Conservation (phyloP, 2,888 invertebrate species). For the Exephanes ischioxanthus region DNA sequence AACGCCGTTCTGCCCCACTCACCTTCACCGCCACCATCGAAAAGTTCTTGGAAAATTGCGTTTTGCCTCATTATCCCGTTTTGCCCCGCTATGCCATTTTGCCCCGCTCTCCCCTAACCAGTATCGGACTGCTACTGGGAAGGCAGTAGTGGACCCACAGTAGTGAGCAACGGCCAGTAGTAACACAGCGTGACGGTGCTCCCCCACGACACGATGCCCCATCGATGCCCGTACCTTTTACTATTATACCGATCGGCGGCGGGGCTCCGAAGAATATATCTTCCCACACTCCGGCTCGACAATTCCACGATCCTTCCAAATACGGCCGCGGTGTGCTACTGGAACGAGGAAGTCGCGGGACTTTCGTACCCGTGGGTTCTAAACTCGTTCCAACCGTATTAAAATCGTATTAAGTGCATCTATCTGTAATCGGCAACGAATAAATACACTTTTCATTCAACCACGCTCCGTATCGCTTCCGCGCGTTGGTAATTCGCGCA, state of each 20-base stretch:
- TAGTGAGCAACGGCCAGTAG: neutral
- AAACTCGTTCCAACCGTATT: conserved; percentile 39
- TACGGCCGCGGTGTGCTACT: conserved; percentile 56
- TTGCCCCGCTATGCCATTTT: too few species aligned
- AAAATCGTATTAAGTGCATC: conserved; percentile 65
- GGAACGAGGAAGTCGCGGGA: conserved; percentile 63
- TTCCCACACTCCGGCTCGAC: conserved; percentile 65
- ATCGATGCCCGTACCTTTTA: conserved; percentile 42
- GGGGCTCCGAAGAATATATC: conserved; percentile 53
- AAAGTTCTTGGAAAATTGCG: too few species aligned
- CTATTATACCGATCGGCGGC: conserved; percentile 50
- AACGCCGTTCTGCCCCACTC: too few species aligned
- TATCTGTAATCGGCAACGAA: conserved; percentile 19
- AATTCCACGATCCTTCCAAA: conserved; percentile 65
- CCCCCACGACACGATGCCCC: conserved; percentile 43
- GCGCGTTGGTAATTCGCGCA: neutral
- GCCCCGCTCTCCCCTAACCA: too few species aligned
- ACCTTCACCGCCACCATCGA: too few species aligned
- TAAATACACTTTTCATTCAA: conserved; percentile 49
- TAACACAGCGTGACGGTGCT: conserved; percentile 57
- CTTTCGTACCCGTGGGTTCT: conserved; percentile 16
- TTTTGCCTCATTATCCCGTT: too few species aligned
- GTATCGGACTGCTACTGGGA: neutral
- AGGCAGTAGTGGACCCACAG: neutral
- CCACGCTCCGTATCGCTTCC: conserved; percentile 4